Conservation (phyloP, 2,797 vertebrate genomes). For the Choloepus didactylus region DNA sequence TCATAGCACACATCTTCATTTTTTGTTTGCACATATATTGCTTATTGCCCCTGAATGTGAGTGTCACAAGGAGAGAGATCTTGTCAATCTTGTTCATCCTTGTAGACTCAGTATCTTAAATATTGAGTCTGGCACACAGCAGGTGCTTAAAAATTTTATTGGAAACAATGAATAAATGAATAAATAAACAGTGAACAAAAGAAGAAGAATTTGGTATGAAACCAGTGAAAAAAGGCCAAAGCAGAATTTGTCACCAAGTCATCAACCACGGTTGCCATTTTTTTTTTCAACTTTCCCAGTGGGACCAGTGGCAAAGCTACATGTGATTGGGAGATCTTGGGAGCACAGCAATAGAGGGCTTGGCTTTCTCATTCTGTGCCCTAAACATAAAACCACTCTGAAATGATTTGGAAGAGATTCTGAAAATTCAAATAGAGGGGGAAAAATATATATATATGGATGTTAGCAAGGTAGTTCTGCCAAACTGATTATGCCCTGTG, state of each 20-base stretch:
- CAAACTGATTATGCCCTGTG: slow-evolving; percentile 69
- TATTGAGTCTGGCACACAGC: background rate
- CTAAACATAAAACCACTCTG: slow-evolving; percentile 1
- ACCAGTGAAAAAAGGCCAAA: background rate
- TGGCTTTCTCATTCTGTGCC: background rate
- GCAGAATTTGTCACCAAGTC: background rate
- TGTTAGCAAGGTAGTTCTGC: slow-evolving; percentile 71
- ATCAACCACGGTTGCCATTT: background rate
- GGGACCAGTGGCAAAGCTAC: background rate
- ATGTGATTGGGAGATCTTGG: background rate
- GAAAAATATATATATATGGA: slow-evolving; percentile 38
- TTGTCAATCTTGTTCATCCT: background rate
- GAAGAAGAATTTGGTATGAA: background rate
- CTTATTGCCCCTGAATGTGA: background rate
- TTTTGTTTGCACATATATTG: background rate
- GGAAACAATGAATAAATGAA: background rate
- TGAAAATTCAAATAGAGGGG: slow-evolving; percentile 56
- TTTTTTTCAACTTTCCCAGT: background rate
- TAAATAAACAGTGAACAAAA: slow-evolving; percentile 11
- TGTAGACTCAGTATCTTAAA: background rate
- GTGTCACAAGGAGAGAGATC: background rate
- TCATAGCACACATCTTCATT: background rate
- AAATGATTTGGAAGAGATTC: slow-evolving; percentile 48
- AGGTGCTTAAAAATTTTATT: background rate
- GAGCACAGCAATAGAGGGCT: background rate